Conservation (phyloP, 2,888 invertebrate species). For the Xestia ashworthii region DNA sequence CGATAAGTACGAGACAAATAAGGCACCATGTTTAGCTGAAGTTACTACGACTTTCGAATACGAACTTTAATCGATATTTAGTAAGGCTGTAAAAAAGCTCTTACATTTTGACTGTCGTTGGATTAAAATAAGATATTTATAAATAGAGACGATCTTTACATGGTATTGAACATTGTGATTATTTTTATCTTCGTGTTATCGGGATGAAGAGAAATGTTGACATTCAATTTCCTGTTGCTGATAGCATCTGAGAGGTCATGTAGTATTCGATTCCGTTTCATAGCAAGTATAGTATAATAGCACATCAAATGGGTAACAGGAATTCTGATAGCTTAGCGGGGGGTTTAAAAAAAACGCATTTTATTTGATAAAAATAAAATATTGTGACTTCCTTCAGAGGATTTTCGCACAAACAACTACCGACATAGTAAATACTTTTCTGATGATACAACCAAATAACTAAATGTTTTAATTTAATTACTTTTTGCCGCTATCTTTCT, state of each 20-base stretch:
- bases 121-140: conserved; percentile 19
- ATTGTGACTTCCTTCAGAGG: neutral
- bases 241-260: conserved; percentile 35
- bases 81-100: neutral
- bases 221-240: conserved; percentile 54
- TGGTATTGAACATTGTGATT: conserved; percentile 31
- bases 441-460: conserved; percentile 9
- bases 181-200: conserved; percentile 50
- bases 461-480: conserved; percentile 18
- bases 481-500: conserved; percentile 19
- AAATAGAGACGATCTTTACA: conserved; percentile 31
- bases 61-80: conserved; percentile 12
- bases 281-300: conserved; percentile 26
- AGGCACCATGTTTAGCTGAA: neutral
- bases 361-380: neutral
- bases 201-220: conserved; percentile 47
- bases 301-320: conserved; percentile 11
- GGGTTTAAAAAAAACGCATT: conserved; percentile 6
- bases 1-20: conserved; percentile 30
- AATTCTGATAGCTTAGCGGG: neutral
- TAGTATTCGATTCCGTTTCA: conserved; percentile 18
- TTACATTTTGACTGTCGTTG: neutral
- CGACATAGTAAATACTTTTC: neutral
- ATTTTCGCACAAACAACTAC: neutral
- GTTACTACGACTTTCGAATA: neutral